These are phyloP conservation scores for Eilema griseolum DNA, from an alignment of 2,888 invertebrate genomes.

Conservation along the genomic window DNA sequence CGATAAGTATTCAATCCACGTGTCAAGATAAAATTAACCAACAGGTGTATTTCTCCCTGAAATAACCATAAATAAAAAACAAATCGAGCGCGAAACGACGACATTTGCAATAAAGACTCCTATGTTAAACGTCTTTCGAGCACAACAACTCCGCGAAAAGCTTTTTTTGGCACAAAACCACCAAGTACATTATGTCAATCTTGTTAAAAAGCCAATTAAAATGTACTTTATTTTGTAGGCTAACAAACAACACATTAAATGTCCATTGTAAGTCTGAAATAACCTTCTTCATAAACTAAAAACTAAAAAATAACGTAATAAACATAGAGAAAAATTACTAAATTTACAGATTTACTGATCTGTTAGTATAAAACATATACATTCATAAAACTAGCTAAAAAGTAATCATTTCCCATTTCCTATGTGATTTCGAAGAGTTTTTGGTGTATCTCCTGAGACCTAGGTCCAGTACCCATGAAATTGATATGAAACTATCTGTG, in stretches of 20 bases:
- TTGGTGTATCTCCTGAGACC: no score
- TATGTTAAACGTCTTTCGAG: slow-evolving; percentile 33
- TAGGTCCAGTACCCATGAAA: no score
- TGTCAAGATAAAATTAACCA: slow-evolving; percentile 65
- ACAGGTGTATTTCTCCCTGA: slow-evolving; percentile 69
- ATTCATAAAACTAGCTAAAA: no score
- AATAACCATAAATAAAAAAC: slow-evolving; percentile 64
- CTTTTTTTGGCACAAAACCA: slow-evolving; percentile 25
- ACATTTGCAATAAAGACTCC: slow-evolving; percentile 43
- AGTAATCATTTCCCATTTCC: no score
- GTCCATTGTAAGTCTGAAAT: slow-evolving; percentile 35
- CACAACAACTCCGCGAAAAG: slow-evolving; percentile 19
- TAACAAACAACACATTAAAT: slow-evolving; percentile 40
- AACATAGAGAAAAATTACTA: no score
- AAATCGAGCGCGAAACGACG: slow-evolving; percentile 50
- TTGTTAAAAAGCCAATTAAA: slow-evolving; percentile 38
- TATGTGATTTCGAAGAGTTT: no score
- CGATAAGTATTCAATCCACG: slow-evolving; percentile 63
- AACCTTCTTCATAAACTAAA: no score
- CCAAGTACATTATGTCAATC: slow-evolving; percentile 27
- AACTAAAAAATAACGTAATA: no score
- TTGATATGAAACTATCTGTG: no score
- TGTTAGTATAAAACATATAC: no score
- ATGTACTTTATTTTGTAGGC: slow-evolving; percentile 34
- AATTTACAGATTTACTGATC: no score